These are phyloP conservation scores for Sceliomorpha sp. DNA, from an alignment of 2,888 invertebrate genomes.

Conservation along the genomic window DNA sequence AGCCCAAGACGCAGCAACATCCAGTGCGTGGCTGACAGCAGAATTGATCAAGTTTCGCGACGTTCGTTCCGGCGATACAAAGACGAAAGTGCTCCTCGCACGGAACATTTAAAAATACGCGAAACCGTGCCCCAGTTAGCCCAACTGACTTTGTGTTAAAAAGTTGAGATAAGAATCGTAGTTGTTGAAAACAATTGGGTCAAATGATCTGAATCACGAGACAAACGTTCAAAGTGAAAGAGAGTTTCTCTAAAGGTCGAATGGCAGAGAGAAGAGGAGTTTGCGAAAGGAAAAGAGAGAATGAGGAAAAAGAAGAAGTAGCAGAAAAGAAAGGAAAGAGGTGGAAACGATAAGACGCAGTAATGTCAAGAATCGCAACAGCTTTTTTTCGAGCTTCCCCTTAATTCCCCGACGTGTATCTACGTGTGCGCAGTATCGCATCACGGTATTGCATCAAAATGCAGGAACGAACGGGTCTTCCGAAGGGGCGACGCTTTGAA, in stretches of 20 bases:
- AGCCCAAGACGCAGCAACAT: too few relatives aligned
- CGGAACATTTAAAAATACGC: too few relatives aligned
- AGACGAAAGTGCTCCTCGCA: too few relatives aligned
- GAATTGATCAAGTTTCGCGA: too few relatives aligned
- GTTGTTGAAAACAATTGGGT: conserved; percentile 49
- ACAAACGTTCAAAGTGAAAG: conserved; percentile 43
- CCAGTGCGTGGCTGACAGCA: too few relatives aligned
- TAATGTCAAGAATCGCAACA: conserved; percentile 4
- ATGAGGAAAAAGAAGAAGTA: too few relatives aligned
- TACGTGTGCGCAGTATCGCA: neutral
- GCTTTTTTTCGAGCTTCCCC: neutral
- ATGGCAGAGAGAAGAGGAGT: conserved; percentile 25
- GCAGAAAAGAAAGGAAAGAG: too few relatives aligned
- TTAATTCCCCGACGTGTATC: neutral
- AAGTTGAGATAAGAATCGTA: conserved; percentile 40
- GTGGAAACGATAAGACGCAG: neutral
- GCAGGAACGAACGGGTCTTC: conserved; percentile 10
- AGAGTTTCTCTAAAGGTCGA: conserved; percentile 43
- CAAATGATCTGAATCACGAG: conserved; percentile 44
- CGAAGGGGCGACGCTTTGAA: conserved; percentile 2
- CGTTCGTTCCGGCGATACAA: too few relatives aligned
- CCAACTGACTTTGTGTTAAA: neutral
- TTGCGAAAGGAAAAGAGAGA: too few relatives aligned
- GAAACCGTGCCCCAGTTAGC: too few relatives aligned
- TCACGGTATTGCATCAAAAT: conserved; percentile 1